Evolutionary conservation across 2,113 vertebrate genomes (phyloP), one percentile per base, ranked within the genome.

Genomic region (Solea solea): DNA sequence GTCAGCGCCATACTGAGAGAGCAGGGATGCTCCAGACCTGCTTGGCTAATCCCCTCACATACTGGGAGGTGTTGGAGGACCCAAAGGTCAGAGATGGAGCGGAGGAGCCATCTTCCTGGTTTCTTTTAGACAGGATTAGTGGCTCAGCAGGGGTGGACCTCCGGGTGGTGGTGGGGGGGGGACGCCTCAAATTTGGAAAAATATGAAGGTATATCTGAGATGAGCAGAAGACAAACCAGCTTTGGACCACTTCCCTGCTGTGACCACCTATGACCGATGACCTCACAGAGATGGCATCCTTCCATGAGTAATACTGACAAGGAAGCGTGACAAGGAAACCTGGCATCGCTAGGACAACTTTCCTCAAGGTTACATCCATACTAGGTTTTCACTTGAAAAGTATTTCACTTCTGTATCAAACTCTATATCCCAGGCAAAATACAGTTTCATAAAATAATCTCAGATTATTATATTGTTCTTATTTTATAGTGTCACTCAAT

Each of bases 101-200:
- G 71, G 63, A 82, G 75, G 55, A 88, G 80, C 78, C 86, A 85
- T 85, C 82, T 85, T 83, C 81, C 51, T 72, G 76, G 74, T 90
- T 12, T 89, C 76, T 89, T 89, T 88, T 86, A 88, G 76, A 85
- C 64, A 69, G 90, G 91, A 93, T 93, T 92, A 91, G 81, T 72
- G 67, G 54, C 86, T 39, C 87, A 83, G 85, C 70, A 69, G 73
- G 88, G 63, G 62, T 53, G 34, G 57, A 72, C 70, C 80, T 71
- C 76, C n/a, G n/a, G n/a, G n/a, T n/a, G n/a, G n/a, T n/a, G n/a
- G n/a, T 52, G 40, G 66, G 79, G 79, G 62, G 74, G 72, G 12
- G 14, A 12, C 4, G 74, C 65, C 64, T 76, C 82, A 69, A 45
- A 1, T 72, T 61, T 71, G 77, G 21, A 80, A 81, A 61, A 71